phyloP scores from a whole-genome alignment of 2,888 invertebrate species.

The Oscheius sp. region DNA sequence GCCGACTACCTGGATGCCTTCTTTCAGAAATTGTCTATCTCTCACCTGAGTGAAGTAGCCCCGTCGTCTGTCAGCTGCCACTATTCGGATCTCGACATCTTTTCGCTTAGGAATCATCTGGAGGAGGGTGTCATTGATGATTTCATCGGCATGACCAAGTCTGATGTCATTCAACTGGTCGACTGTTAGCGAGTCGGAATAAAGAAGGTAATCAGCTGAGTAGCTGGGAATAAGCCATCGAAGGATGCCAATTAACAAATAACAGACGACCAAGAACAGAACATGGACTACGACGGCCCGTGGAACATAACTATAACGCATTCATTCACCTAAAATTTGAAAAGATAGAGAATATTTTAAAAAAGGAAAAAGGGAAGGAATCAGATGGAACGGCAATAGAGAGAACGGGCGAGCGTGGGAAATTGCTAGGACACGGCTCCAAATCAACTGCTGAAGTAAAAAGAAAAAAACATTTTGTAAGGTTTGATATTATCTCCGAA shows the following conservation, averaged over 20 bases:
- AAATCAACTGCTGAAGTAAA: neutral
- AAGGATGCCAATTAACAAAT: neutral
- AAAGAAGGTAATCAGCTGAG: constrained; percentile 3
- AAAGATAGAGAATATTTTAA: too few species aligned
- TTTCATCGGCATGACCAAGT: neutral
- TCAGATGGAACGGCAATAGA: neutral
- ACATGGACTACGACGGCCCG: constrained; percentile 11
- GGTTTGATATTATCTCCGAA: neutral
- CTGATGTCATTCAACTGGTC: constrained; percentile 1
- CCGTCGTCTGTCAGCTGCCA: constrained; percentile 43
- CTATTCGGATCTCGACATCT: constrained; percentile 44
- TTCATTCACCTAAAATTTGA: constrained; percentile 23
- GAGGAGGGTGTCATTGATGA: neutral
- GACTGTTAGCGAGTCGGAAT: neutral
- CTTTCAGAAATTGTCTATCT: neutral
- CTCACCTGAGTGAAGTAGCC: constrained; percentile 35
- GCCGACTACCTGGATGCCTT: constrained; percentile 33
- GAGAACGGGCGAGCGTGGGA: neutral
- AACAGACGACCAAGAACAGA: neutral
- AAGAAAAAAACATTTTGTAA: neutral
- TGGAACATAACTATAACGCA: constrained; percentile 12
- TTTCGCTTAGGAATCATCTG: neutral
- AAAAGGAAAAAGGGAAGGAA: neutral
- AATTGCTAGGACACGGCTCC: neutral
- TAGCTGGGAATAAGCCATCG: constrained; percentile 8